Evolutionary conservation across 2,797 vertebrate genomes (phyloP), one percentile per base, ranked within the genome.

Genomic region (Micrastur ruficollis): DNA sequence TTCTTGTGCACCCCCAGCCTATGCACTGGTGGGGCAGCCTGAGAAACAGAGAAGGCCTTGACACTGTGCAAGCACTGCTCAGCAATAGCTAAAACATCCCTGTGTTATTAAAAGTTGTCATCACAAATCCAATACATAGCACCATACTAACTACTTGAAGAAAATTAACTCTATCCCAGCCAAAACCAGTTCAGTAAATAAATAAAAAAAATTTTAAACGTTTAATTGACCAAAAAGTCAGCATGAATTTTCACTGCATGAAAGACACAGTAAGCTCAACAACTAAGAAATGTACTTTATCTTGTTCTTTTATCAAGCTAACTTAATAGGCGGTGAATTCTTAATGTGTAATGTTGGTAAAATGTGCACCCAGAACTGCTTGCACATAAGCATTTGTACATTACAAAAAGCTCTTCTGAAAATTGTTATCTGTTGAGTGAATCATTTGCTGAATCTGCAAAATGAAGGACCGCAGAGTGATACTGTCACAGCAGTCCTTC

Each of bases 241-340:
- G 8, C n/a, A 36, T 36, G 44, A 49, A 16, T 73, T 86, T 86
- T 68, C 42, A 59, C 38, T 49, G 66, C 6, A 1, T 79, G 44
- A 38, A 82, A 93, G 56, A 73, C 50, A 23, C 8, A 20, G 34
- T 42, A 58, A 56, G 27, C 36, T 76, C 65, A 89, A 59, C 50
- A 78, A 50, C 46, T 53, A 65, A 59, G 34, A 78, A 82, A 79
- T 13, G 26, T 49, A 81, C 50, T 83, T 93, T 67, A 53, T 73
- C 52, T 95, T 93, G 86, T 31, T 71, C 66, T 96, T 96, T 94
- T 79, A 81, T 89, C 73, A 89, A 85, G 38, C 72, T 94, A 93
- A 86, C 61, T 44, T 79, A 66, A 79, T 73, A 91, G 85, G 68
- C 95, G 70, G 49, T 53, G 74, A 78, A 67, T 90, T 93, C 93